These are phyloP conservation scores for Hemibagrus guttatus DNA, from an alignment of 2,797 vertebrate species.

Conservation along the genomic window DNA sequence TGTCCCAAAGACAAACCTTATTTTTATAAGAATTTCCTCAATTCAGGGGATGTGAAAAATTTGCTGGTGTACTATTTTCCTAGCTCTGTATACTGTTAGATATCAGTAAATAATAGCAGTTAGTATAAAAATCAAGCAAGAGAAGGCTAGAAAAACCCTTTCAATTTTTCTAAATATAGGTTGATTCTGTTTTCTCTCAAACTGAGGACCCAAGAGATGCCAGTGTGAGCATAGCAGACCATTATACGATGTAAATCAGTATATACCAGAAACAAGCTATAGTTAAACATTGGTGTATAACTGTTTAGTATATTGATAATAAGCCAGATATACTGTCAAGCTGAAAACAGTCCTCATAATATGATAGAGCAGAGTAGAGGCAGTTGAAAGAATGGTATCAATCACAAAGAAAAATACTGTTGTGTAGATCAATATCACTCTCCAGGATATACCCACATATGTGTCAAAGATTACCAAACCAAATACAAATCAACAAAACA, in stretches of 20 bases:
- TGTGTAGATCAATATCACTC: constrained; percentile 9
- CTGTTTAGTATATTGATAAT: neutral
- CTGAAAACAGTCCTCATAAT: neutral
- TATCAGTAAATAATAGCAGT: neutral
- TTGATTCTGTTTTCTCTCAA: neutral
- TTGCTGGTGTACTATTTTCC: neutral
- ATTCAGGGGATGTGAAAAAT: neutral
- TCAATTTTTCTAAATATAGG: neutral
- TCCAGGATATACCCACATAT: neutral
- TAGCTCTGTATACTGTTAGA: neutral
- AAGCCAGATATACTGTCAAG: neutral
- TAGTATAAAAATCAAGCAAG: neutral
- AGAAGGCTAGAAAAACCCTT: neutral
- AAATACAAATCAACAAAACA: neutral
- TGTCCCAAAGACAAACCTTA: no score
- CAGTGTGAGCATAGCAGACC: neutral
- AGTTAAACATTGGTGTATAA: neutral
- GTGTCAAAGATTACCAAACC: constrained; percentile 3
- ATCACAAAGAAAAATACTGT: neutral
- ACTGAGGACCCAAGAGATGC: neutral
- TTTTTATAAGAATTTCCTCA: neutral
- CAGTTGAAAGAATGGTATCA: neutral
- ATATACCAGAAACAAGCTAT: neutral
- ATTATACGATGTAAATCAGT: neutral
- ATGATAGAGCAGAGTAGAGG: neutral